phyloP scores from a whole-genome alignment of 2,797 vertebrate genomes.

The Sebastes nivosus region DNA sequence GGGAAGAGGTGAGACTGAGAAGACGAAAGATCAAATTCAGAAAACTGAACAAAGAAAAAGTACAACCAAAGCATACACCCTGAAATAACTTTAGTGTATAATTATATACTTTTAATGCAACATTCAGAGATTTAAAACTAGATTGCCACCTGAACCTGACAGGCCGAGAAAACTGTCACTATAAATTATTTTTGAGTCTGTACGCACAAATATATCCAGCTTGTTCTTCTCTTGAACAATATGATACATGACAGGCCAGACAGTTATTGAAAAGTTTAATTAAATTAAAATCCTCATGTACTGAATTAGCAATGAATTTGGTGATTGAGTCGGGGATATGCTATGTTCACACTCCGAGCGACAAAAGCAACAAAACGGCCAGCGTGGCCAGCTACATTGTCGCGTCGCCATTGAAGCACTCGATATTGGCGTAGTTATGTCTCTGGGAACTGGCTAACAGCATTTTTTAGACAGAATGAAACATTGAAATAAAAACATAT shows the following conservation, averaged over 20 bases:
- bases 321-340: not conserved
- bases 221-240: not conserved
- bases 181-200: not conserved
- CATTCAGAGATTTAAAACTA: not conserved
- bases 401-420: no score
- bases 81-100: not conserved
- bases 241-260: not conserved
- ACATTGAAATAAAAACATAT: no score
- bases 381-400: no score
- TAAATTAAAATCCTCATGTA: not conserved
- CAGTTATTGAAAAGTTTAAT: not conserved
- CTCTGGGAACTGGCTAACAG: no score
- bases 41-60: not conserved
- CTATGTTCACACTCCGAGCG: no score
- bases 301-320: not conserved
- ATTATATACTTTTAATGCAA: not conserved
- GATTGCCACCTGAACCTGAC: not conserved
- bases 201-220: not conserved
- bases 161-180: not conserved
- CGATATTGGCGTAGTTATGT: no score
- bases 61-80: not conserved
- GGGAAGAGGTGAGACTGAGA: not conserved
- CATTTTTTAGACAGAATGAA: no score
- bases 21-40: not conserved
- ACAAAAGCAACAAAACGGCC: no score